Base-by-base conservation (phyloP, 2,888 invertebrate species). In the Ormia ochracea region DNA sequence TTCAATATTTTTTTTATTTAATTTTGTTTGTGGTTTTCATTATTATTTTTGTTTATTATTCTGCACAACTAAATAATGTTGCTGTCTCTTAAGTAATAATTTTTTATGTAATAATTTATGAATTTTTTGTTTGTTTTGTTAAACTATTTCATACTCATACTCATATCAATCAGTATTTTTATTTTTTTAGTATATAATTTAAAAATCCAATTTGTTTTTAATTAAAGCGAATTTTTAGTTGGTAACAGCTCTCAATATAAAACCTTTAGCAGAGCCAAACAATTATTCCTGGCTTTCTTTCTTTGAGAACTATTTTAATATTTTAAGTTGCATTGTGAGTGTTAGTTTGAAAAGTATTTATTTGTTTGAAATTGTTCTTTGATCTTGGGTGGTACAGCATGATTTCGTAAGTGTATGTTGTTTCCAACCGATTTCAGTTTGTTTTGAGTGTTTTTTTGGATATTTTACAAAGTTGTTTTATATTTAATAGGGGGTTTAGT, bases 161-260 rank as follows among this genome's bases (percentile, higher is more conserved):
- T 19, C 45, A 52, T 68, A 52, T 48, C 14, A 48, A 56, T 56
- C 56, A 23, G 61, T 63, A 48, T 38, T 54, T 76, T 50, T n/a
- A n/a, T 58, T 66, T 48, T 41, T n/a, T n/a, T n/a, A n/a, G 14
- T 19, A 14, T 61, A 19, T 41, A 33, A 43, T 26, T 63, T 73
- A 80, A 81, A 81, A 70, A n/a, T 68, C 43, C 54, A 63, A 58
- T 59, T 63, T 59, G 65, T 28, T 52, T 33, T 61, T 33, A 70
- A 66, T 43, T 61, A 61, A 43, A 48, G 58, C 28, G 59, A 69
- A 28, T 59, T 48, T 68, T 69, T 26, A 1, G 12, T 26, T 56
- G 12, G n/a, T 58, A 28, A 5, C 17, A 43, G 36, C 28, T 59
- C 10, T 31, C 19, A 23, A 48, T 65, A 48, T 56, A 56, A 74